These are phyloP conservation scores for Meteorus colon DNA, from an alignment of 2,888 invertebrate genomes.

Conservation along the genomic window DNA sequence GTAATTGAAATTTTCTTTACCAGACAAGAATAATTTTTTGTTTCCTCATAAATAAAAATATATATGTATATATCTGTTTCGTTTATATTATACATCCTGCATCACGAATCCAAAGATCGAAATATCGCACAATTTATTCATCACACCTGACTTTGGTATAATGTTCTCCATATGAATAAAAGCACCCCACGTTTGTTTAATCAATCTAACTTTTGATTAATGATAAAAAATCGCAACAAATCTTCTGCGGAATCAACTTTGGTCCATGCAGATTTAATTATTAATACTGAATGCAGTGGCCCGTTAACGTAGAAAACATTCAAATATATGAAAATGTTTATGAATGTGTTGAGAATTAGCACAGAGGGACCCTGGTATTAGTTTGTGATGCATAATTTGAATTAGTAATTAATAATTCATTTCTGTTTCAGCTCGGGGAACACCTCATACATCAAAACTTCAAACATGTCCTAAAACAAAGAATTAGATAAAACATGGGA, in stretches of 20 bases:
- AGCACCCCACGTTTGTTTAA: background rate
- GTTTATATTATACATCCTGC: background rate
- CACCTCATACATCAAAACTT: slow-evolving; percentile 74
- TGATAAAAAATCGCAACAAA: background rate
- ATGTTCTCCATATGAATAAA: background rate
- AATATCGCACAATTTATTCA: background rate
- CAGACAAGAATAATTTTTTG: no score
- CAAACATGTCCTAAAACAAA: slow-evolving; percentile 75
- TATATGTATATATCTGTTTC: background rate
- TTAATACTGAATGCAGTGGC: slow-evolving; percentile 4
- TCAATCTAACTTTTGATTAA: background rate
- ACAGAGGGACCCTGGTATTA: background rate
- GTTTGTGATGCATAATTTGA: background rate
- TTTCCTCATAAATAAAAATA: background rate
- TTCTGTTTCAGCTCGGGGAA: slow-evolving; percentile 74
- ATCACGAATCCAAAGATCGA: background rate
- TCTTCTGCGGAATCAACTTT: background rate
- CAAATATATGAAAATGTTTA: slow-evolving; percentile 11
- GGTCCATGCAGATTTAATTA: background rate
- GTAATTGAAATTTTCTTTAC: no score
- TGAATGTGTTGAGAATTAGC: slow-evolving; percentile 15
- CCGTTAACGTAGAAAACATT: background rate
- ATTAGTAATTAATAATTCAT: slow-evolving; percentile 39
- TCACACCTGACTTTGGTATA: background rate
- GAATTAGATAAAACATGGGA: slow-evolving; percentile 69